Conservation (phyloP, 2,888 invertebrate genomes). For the Fragum sueziense region DNA sequence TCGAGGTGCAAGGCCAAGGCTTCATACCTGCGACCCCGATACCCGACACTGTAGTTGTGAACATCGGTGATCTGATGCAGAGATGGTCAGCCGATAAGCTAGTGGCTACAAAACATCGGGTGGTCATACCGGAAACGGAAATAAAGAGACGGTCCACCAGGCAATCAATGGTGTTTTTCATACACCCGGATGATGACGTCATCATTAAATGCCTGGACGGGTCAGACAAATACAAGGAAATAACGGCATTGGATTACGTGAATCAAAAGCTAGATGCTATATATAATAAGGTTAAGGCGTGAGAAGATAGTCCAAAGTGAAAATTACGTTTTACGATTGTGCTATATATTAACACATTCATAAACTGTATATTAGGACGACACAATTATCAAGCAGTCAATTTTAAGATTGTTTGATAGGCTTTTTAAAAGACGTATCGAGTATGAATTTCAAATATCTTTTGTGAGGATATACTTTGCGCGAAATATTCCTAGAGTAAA, state of each 20-base stretch:
- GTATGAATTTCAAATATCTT: too few relatives aligned
- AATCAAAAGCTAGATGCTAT: constrained; percentile 16
- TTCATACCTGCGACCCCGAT: constrained; percentile 90
- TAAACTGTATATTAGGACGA: too few relatives aligned
- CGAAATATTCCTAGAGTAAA: too few relatives aligned
- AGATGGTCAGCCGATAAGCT: constrained; percentile 89
- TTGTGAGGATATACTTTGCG: too few relatives aligned
- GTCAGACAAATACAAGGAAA: constrained; percentile 68
- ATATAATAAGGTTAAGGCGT: neutral
- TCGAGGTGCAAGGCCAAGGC: constrained; percentile 82
- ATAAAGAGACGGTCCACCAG: constrained; percentile 33
- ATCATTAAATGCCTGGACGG: constrained; percentile 67
- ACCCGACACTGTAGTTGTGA: constrained; percentile 89
- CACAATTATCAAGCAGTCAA: too few relatives aligned
- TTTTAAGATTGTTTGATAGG: too few relatives aligned
- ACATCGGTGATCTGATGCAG: constrained; percentile 89
- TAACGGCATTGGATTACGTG: constrained; percentile 63
- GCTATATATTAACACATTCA: too few relatives aligned
- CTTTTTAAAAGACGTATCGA: too few relatives aligned
- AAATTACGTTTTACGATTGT: too few relatives aligned
- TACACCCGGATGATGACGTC: constrained; percentile 61
- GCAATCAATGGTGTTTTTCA: constrained; percentile 66
- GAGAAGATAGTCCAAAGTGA: too few relatives aligned
- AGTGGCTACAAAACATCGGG: constrained; percentile 85
- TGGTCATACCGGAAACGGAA: constrained; percentile 60